phyloP scores from a whole-genome alignment of 2,113 vertebrate genomes.

The Mirounga angustirostris region DNA sequence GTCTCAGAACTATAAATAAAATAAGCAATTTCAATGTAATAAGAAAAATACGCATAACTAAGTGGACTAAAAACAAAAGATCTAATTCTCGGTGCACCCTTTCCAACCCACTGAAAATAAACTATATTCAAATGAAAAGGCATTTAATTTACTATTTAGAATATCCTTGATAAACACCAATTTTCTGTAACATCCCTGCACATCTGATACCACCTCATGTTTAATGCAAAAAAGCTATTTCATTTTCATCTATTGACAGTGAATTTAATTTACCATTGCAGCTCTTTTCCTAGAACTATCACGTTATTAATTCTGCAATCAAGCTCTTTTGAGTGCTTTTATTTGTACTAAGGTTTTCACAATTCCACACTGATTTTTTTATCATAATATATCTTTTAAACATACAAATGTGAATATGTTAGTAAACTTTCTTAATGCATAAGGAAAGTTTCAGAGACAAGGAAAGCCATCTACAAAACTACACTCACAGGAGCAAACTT shows the following conservation, averaged over 20 bases:
- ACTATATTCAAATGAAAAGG: constrained; percentile 87
- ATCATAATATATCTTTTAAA: constrained; percentile 83
- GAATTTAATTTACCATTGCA: constrained; percentile 88
- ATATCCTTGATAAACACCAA: constrained; percentile 88
- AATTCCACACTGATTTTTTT: constrained; percentile 82
- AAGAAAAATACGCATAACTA: constrained; percentile 77
- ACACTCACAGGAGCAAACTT: constrained; percentile 66
- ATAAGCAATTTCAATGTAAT: constrained; percentile 80
- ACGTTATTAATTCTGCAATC: constrained; percentile 89
- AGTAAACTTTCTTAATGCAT: constrained; percentile 75
- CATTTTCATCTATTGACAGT: constrained; percentile 89
- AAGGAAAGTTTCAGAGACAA: constrained; percentile 72
- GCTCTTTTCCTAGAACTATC: constrained; percentile 85
- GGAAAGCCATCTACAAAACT: constrained; percentile 61
- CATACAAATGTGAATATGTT: constrained; percentile 66
- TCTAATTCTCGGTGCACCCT: constrained; percentile 82
- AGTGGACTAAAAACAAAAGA: constrained; percentile 84
- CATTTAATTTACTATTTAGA: constrained; percentile 89
- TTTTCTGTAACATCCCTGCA: constrained; percentile 88
- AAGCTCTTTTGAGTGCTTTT: constrained; percentile 86
- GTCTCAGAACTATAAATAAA: constrained; percentile 74
- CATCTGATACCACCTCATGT: constrained; percentile 89
- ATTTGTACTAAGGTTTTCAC: constrained; percentile 84
- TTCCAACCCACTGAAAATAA: constrained; percentile 86
- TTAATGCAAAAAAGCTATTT: constrained; percentile 89